A percentile compares a stretch with the other conserved stretches of the same genome.
Conservation (phyloP, 1,140 invertebrate genomes). For the Dolichoris vasculosae region DNA sequence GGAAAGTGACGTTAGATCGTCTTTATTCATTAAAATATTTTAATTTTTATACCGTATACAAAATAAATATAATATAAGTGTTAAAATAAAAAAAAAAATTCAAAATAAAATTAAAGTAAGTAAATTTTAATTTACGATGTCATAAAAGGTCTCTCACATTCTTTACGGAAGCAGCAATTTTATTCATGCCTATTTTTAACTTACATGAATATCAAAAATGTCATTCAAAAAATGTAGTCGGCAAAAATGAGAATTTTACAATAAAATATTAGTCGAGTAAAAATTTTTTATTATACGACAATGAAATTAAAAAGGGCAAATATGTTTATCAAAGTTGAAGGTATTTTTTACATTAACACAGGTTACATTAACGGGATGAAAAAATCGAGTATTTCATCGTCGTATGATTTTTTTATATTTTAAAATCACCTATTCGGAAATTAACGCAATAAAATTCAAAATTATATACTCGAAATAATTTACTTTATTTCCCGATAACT, state of each 20-base stretch:
- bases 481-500: too few relatives aligned
- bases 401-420: too few relatives aligned
- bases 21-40: background rate
- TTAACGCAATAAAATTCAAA: too few relatives aligned
- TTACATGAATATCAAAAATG: background rate
- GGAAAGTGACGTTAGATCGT: background rate
- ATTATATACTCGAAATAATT: too few relatives aligned
- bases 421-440: too few relatives aligned
- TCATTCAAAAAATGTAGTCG: background rate
- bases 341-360: too few relatives aligned
- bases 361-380: too few relatives aligned
- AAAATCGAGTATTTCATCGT: too few relatives aligned
- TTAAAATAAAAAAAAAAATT: background rate
- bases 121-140: background rate
- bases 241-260: background rate
- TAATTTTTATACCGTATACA: background rate
- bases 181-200: background rate
- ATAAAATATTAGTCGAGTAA: too few relatives aligned
- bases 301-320: too few relatives aligned
- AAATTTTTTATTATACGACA: too few relatives aligned
- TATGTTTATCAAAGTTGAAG: too few relatives aligned
- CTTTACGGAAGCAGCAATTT: background rate
- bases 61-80: background rate
- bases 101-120: background rate
- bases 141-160: background rate